Conservation (phyloP, 2,113 vertebrate genomes). For the Isichthys henryi region DNA sequence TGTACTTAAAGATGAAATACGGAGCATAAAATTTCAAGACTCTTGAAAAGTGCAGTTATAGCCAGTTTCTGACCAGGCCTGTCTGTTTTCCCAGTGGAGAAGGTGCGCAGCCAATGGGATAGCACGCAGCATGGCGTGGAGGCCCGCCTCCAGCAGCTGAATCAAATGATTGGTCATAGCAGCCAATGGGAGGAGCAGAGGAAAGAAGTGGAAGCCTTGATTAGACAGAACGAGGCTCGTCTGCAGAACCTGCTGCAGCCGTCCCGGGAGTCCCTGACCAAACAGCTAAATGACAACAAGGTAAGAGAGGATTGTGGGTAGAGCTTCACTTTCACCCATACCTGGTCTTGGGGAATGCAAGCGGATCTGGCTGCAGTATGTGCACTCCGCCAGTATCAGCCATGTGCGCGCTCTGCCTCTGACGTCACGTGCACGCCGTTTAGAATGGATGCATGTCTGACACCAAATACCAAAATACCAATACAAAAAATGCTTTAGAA, state of each 20-base stretch:
- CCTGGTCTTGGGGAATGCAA: not conserved
- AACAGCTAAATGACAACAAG: slow-evolving; percentile 80
- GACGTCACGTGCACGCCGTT: too few species aligned
- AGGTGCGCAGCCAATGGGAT: slow-evolving; percentile 86
- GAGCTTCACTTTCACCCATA: not conserved
- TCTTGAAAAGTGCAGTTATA: not conserved
- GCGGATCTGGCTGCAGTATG: too few species aligned
- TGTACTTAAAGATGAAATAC: not conserved
- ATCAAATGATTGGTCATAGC: slow-evolving; percentile 78
- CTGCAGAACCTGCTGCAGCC: slow-evolving; percentile 69
- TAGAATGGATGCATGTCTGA: too few species aligned
- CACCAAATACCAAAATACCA: too few species aligned
- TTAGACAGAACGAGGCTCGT: slow-evolving; percentile 72
- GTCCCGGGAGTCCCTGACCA: slow-evolving; percentile 67
- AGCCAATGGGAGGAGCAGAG: slow-evolving; percentile 80
- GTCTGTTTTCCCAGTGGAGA: slow-evolving; percentile 71
- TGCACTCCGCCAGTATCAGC: too few species aligned
- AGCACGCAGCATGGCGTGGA: slow-evolving; percentile 80
- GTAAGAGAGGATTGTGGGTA: slow-evolving; percentile 51
- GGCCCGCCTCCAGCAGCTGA: slow-evolving; percentile 78
- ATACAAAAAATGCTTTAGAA: too few species aligned
- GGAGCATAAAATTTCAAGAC: not conserved
- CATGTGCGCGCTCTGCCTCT: too few species aligned
- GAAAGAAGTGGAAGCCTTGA: slow-evolving; percentile 70
- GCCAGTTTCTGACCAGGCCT: not conserved